Evolutionary conservation across 2,888 invertebrate genomes (phyloP), one percentile per base, ranked within the genome.

Genomic region (Amorpha juglandis): DNA sequence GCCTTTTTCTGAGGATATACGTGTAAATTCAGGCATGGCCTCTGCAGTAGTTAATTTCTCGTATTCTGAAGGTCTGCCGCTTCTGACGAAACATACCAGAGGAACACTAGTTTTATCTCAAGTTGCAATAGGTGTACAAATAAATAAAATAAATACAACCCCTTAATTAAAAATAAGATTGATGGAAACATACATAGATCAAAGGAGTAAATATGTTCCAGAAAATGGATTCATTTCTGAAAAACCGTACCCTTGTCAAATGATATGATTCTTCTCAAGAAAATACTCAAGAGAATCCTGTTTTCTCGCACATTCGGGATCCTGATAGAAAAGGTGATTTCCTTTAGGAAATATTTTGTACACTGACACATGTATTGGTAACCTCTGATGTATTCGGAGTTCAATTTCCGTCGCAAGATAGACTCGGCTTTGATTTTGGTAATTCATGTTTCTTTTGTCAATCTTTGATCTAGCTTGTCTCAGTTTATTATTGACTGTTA

Each of bases 331-430:
- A 58, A 58, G 55, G 64, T 65, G 55, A 65, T 65, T 65, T 65
- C 64, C 64, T 53, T 38, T 27, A 55, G 58, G 58, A 65, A 58
- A 62, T 65, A 42, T 51, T 62, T 65, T 65, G 50, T 65, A 51
- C 65, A 42, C 52, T 12, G 62, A 19, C 48, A 65, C 58, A 48
- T 48, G 38, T 21, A 62, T 50, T 42, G 62, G 19, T 51, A 52
- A 62, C 27, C 62, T 42, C 21, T 35, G 63, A 63, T 65, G 50
- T 38, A 27, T 51, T 51, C 42, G 2, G 62, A 62, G 51, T 65
- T 50, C 62, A 65, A 65, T 65, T 65, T 65, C 65, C 65, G 62
- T 50, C n/a, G 48, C 50, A 42, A 62, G 38, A 51, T 51, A 65
- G 62, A 65, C 38, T 47, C 14, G 27, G 21, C 14, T 16, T 55